Base-by-base conservation (phyloP, 2,113 vertebrate genomes). In the Tauraco erythrolophus region DNA sequence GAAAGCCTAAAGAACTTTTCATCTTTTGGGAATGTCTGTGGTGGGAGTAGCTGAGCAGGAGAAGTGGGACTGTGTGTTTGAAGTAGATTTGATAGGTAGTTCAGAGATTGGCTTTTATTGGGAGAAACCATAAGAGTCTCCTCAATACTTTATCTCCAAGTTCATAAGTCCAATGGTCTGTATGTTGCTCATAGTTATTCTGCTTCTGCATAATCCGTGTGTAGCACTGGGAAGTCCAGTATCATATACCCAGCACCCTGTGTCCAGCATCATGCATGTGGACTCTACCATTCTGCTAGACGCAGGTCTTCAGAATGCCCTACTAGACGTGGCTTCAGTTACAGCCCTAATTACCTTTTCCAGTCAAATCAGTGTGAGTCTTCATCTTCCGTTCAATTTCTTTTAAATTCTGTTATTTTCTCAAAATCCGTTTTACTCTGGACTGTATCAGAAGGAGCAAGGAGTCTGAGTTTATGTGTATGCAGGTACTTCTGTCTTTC, bases 321-420 rank as follows among this genome's bases (percentile, higher is more conserved):
- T 57, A 19, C 41, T 75, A 48, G 31, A 74, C 8, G 6, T 17
- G 1, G 5, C 66, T 91, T 82, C 37, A 1, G 9, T 58, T 92
- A 76, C 66, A 80, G 75, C 50, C 11, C 43, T 88, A 86, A 45
- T 96, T 92, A 78, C 91, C 80, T 94, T 94, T 93, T 71, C 57
- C 74, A 48, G 84, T 76, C 85, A 88, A 39, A 62, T 64, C 82
- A 94, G 43, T 48, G 66, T 58, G 33, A 82, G 27, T 79, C 4
- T 37, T 95, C 92, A 88, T 85, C 91, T 95, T 96, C 45, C 89
- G 74, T 84, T 88, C 71, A 50, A 25, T 91, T 97, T 95, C 46
- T 95, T 95, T 83, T 56, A 12, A 81, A 88, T 77, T 88, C 56
- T 50, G 8, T 54, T 94, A 25, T 58, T 96, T 95, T 97, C 72